phyloP scores from a whole-genome alignment of 2,797 vertebrate species.

The Peromyscus nudipes region DNA sequence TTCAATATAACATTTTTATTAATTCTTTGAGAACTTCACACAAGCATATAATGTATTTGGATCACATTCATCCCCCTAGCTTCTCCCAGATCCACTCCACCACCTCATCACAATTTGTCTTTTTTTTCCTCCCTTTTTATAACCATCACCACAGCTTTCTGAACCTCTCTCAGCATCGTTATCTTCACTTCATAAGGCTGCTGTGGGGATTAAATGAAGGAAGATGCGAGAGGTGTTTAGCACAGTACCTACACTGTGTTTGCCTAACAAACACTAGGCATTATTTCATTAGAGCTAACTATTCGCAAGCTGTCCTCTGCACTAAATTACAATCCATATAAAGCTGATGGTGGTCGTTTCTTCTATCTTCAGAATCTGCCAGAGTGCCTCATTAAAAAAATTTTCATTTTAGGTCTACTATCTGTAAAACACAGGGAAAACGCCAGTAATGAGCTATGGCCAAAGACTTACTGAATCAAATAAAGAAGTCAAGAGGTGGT shows the following conservation, averaged over 20 bases:
- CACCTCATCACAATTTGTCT: background rate
- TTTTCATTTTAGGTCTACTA: background rate
- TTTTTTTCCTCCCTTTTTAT: background rate
- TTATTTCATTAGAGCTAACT: background rate
- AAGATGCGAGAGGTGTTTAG: background rate
- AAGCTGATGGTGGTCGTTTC: background rate
- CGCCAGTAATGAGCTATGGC: background rate
- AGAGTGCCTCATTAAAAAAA: background rate
- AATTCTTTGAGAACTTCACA: background rate
- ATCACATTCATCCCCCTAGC: background rate
- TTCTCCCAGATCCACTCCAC: background rate
- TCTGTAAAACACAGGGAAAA: background rate
- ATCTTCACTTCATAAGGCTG: background rate
- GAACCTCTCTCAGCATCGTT: background rate
- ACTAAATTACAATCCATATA: conserved; percentile 3
- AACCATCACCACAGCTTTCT: background rate
- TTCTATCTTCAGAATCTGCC: background rate
- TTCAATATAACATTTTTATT: background rate
- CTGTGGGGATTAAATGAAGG: background rate
- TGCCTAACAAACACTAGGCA: background rate
- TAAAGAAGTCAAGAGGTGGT: conserved; percentile 43
- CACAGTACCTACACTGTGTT: background rate
- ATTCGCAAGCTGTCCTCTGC: background rate
- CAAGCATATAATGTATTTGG: background rate
- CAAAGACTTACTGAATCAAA: conserved; percentile 2